A percentile compares a stretch with the other conserved stretches of the same genome.
Evolutionary conservation across 1,140 invertebrate species (phyloP).

Genomic region (Drosophila pseudoananassae): DNA sequence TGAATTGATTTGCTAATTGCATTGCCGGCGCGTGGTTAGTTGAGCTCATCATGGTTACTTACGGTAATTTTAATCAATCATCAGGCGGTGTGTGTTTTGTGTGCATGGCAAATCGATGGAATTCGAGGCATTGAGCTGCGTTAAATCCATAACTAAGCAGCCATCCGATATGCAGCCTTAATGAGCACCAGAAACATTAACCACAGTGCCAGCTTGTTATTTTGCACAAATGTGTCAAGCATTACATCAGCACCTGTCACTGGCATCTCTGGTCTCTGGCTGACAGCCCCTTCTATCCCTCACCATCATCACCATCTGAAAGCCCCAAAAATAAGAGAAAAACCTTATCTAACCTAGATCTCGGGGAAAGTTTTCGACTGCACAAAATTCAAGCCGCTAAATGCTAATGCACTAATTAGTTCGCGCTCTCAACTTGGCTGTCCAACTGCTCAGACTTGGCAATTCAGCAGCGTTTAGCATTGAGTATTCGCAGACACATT

Average conservation of each 20-base stretch:
- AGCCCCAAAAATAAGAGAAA: constrained; percentile 8
- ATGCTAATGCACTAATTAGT: constrained; percentile 77
- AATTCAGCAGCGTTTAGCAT: constrained; percentile 24
- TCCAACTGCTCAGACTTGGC: constrained; percentile 38
- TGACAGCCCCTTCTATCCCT: not conserved
- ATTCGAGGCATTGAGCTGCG: constrained; percentile 34
- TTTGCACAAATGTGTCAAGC: constrained; percentile 51
- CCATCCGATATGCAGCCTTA: constrained; percentile 42
- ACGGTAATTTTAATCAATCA: constrained; percentile 71
- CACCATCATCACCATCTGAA: constrained; percentile 3
- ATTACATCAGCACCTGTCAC: constrained; percentile 37
- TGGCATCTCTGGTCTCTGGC: constrained; percentile 1
- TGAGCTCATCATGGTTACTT: constrained; percentile 61
- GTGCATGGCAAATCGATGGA: constrained; percentile 53
- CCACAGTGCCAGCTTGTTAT: constrained; percentile 43
- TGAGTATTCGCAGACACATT: constrained; percentile 29
- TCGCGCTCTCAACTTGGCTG: constrained; percentile 51
- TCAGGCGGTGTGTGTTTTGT: constrained; percentile 27
- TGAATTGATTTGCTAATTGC: constrained; percentile 59
- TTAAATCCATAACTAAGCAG: constrained; percentile 52
- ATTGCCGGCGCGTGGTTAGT: constrained; percentile 53
- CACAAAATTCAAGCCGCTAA: constrained; percentile 41
- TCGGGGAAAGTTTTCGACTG: constrained; percentile 51
- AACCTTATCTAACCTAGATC: constrained; percentile 52
- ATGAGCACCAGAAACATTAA: constrained; percentile 55